Conservation (phyloP, 1,140 invertebrate species). For the Lutraria rhynchaena region DNA sequence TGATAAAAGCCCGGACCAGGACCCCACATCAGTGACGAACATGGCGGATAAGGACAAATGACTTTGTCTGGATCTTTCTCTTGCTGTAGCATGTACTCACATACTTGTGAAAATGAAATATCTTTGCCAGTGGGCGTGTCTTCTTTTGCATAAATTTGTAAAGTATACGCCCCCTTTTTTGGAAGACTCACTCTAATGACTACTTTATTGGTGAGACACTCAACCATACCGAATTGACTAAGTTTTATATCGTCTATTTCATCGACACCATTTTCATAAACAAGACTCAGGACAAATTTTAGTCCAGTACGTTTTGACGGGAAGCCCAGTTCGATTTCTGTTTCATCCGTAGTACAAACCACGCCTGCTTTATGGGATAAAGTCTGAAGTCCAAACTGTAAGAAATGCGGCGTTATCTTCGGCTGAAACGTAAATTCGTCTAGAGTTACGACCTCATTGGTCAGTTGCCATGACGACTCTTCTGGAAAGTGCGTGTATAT, state of each 20-base stretch:
- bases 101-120: slow-evolving; percentile 81
- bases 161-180: slow-evolving; percentile 76
- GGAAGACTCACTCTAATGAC: slow-evolving; percentile 80
- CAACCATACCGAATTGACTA: slow-evolving; percentile 79
- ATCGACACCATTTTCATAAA: slow-evolving; percentile 75
- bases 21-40: slow-evolving; percentile 80
- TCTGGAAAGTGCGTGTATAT: slow-evolving; percentile 84
- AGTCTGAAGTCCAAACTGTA: slow-evolving; percentile 81
- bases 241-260: slow-evolving; percentile 77
- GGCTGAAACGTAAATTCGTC: slow-evolving; percentile 79
- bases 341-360: slow-evolving; percentile 73
- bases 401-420: slow-evolving; percentile 81
- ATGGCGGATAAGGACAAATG: slow-evolving; percentile 79
- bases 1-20: slow-evolving; percentile 74
- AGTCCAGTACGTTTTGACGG: slow-evolving; percentile 71
- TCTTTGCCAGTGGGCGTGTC: slow-evolving; percentile 78
- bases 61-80: slow-evolving; percentile 62
- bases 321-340: slow-evolving; percentile 75
- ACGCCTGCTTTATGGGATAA: slow-evolving; percentile 78
- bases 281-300: slow-evolving; percentile 80
- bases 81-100: slow-evolving; percentile 80
- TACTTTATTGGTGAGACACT: slow-evolving; percentile 73
- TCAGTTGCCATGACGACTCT: slow-evolving; percentile 73
- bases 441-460: slow-evolving; percentile 64
- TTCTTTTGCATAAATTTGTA: slow-evolving; percentile 81